These are phyloP conservation scores for Forbesichthys agassizii DNA, from an alignment of 2,113 vertebrate genomes.

Conservation along the genomic window DNA sequence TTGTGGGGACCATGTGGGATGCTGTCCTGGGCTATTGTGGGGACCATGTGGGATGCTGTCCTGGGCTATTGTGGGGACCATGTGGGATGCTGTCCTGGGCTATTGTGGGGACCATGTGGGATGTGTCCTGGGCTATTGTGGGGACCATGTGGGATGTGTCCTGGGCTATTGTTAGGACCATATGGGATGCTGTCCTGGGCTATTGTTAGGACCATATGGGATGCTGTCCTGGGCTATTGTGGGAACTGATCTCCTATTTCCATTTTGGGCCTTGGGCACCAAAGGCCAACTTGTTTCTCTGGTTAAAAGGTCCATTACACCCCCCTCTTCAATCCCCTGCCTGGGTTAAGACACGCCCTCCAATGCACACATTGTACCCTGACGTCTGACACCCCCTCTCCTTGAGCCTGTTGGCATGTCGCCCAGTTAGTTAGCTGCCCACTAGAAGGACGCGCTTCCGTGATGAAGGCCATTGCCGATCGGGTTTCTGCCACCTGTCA, in stretches of 20 bases:
- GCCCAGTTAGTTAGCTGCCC: slow-evolving; percentile 68
- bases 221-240: too few species aligned
- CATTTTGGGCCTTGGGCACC: slow-evolving; percentile 57
- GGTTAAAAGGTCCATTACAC: slow-evolving; percentile 57
- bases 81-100: too few species aligned
- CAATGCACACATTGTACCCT: slow-evolving; percentile 18
- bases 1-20: too few species aligned
- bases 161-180: too few species aligned
- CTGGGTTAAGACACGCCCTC: slow-evolving; percentile 12
- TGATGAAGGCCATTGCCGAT: slow-evolving; percentile 62
- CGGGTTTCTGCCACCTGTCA: slow-evolving; percentile 82
- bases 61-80: too few species aligned
- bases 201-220: too few species aligned
- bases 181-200: too few species aligned
- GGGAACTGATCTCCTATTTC: slow-evolving; percentile 64
- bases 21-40: too few species aligned
- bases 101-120: too few species aligned
- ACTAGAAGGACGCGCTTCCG: slow-evolving; percentile 53
- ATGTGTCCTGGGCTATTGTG: too few species aligned
- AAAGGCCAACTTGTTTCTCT: slow-evolving; percentile 53
- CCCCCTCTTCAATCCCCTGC: slow-evolving; percentile 4
- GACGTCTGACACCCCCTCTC: slow-evolving; percentile 35
- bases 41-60: too few species aligned
- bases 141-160: too few species aligned
- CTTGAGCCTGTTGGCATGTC: slow-evolving; percentile 46